phyloP scores from a whole-genome alignment of 2,888 invertebrate genomes.

The Fragum whitleyi region DNA sequence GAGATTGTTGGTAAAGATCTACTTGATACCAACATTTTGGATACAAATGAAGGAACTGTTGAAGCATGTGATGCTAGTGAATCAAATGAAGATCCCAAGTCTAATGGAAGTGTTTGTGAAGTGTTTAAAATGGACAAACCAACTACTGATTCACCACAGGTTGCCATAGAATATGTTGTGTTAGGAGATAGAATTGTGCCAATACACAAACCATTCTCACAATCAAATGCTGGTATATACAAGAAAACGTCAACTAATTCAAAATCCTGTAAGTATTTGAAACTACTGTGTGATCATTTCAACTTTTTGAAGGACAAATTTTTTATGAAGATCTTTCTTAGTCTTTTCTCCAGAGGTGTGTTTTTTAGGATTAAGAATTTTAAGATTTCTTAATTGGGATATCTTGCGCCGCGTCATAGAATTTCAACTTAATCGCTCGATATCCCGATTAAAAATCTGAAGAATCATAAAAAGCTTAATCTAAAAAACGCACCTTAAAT shows the following conservation, averaged over 20 bases:
- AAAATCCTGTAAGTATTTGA: not conserved
- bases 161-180: conserved; percentile 57
- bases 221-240: conserved; percentile 12
- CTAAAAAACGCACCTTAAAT: too few species aligned
- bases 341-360: too few species aligned
- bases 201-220: conserved; percentile 47
- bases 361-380: too few species aligned
- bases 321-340: too few species aligned
- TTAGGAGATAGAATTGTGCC: conserved; percentile 52
- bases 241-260: conserved; percentile 7
- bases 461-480: too few species aligned
- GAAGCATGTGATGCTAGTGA: not conserved
- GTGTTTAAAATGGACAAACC: not conserved
- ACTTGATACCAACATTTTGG: not conserved
- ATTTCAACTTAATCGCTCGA: too few species aligned
- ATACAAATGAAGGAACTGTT: not conserved
- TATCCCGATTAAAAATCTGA: too few species aligned
- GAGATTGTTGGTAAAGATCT: too few species aligned
- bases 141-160: conserved; percentile 19
- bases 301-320: not conserved
- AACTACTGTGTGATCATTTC: too few species aligned
- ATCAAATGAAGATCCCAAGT: not conserved
- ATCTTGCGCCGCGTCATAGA: too few species aligned
- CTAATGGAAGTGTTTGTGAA: conserved; percentile 9
- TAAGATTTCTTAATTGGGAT: too few species aligned